Conservation (phyloP, 2,797 vertebrate genomes). For the Emys orbicularis region DNA sequence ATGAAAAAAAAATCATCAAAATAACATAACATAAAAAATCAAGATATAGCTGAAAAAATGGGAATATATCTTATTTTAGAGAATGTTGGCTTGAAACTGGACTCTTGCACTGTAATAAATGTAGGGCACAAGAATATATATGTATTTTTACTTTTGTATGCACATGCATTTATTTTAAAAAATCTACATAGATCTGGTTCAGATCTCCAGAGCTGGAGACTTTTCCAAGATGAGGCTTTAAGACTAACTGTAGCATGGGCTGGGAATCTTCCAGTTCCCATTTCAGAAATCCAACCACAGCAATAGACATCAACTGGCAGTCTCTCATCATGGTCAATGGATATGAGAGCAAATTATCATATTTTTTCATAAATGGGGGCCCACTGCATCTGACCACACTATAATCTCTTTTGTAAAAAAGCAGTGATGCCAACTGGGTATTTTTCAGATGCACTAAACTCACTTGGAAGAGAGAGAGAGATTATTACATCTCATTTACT, state of each 20-base stretch:
- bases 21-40: too few relatives aligned
- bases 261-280: neutral
- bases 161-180: neutral
- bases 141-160: neutral
- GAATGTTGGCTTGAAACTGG: neutral
- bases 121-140: neutral
- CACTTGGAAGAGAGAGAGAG: neutral
- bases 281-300: neutral
- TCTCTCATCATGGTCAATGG: neutral
- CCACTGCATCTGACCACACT: rapidly evolving
- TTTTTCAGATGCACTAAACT: neutral
- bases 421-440: rapidly evolving
- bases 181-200: neutral
- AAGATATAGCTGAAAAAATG: neutral
- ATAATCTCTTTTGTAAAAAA: neutral
- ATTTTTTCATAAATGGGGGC: neutral
- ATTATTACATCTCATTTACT: neutral
- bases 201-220: neutral
- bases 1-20: neutral
- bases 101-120: neutral
- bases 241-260: neutral
- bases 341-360: neutral
- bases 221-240: neutral
- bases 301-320: neutral
- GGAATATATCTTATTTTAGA: neutral